A percentile compares a stretch with the other conserved stretches of the same genome.
Evolutionary conservation across 2,888 invertebrate species (phyloP).

Genomic region (Harmothoe impar): DNA sequence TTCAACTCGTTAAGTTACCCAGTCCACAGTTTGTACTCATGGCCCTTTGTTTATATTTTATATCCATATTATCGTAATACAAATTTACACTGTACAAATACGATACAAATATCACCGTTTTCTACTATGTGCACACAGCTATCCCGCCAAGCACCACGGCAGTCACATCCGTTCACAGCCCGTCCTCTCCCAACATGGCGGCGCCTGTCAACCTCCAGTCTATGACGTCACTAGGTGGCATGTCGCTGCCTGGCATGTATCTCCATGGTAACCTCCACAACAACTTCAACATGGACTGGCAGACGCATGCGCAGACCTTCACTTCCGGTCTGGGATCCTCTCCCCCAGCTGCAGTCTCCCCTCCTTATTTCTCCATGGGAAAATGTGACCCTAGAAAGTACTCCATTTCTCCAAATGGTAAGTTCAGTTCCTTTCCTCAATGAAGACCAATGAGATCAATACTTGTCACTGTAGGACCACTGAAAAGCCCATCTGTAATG

Average conservation of each 20-base stretch:
- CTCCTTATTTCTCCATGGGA: slow-evolving; percentile 69
- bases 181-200: slow-evolving; percentile 31
- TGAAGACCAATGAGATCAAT: too few relatives aligned
- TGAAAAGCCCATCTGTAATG: neutral
- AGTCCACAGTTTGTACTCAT: too few relatives aligned
- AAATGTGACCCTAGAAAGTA: slow-evolving; percentile 63
- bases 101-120: too few relatives aligned
- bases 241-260: slow-evolving; percentile 77
- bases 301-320: slow-evolving; percentile 35
- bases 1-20: too few relatives aligned
- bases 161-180: slow-evolving; percentile 13
- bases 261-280: slow-evolving; percentile 73
- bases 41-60: too few relatives aligned
- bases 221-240: slow-evolving; percentile 72
- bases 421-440: too few relatives aligned
- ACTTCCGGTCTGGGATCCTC: slow-evolving; percentile 1
- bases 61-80: too few relatives aligned
- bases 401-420: slow-evolving; percentile 38
- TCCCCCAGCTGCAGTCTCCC: slow-evolving; percentile 70
- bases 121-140: slow-evolving; percentile 6
- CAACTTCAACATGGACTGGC: slow-evolving; percentile 65
- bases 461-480: too few relatives aligned
- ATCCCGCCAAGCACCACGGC: slow-evolving; percentile 66
- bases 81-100: too few relatives aligned
- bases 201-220: slow-evolving; percentile 66